Evolutionary conservation across 2,888 invertebrate genomes (phyloP), one percentile per base, ranked within the genome.

Genomic region (Drosophila colorata): DNA sequence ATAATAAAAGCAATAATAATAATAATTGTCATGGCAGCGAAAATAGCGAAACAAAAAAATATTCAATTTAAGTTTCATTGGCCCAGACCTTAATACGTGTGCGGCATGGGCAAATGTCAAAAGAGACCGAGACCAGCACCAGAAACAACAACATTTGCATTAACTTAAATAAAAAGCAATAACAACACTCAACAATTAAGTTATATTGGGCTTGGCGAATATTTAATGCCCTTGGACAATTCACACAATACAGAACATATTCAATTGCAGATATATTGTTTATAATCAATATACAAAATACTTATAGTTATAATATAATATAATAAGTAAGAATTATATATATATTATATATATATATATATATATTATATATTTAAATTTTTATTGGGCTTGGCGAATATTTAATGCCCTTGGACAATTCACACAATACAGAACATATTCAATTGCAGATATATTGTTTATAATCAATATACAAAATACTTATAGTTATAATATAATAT

Each of bases 11-110:
- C 8, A 37, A 52, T 18, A 43, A 58, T n/a, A n/a, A 56, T 35
- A 58, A 56, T 16, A 38, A 55, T 46, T 35, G 58, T 53, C 44
- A 58, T 25, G 46, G 58, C 61, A 52, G 58, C 28, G 25, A 37
- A 40, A 40, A 31, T 25, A 57, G 23, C 18, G 49, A 59, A 11
- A 52, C 14, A 20, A 16, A 41, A 40, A 41, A 46, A 38, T 20
- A 20, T 38, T 49, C 38, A 66, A 74, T 68, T 69, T 43, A 76
- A 73, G 76, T 82, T 78, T 74, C 80, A 83, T 73, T 85, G 85
- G 78, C 90, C 88, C 75, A 89, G 89, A 89, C 89, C 89, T 83
- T 83, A 85, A 83, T 90, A 88, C 90, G 90, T 88, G 89, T 51
- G 59, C 57, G 14, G 67, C 73, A 61, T 68, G 58, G 49, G 46